Conservation (phyloP, 2,888 invertebrate species). For the Iphiclides podalirius region DNA sequence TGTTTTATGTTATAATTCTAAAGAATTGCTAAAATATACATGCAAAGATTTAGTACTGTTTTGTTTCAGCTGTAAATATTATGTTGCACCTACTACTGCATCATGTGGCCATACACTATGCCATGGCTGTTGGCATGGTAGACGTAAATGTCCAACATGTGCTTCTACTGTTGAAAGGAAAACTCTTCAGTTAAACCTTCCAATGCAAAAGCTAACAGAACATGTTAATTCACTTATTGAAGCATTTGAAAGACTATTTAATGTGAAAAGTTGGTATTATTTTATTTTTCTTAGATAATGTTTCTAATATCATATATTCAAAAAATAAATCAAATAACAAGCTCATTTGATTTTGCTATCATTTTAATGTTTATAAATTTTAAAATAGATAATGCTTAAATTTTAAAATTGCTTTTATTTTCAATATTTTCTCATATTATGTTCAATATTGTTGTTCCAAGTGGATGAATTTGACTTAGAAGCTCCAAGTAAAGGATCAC, state of each 20-base stretch:
- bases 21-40: too few relatives aligned
- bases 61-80: slow-evolving; percentile 61
- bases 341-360: too few relatives aligned
- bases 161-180: slow-evolving; percentile 42
- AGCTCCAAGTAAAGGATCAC: slow-evolving; percentile 35
- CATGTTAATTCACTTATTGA: slow-evolving; percentile 45
- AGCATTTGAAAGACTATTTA: slow-evolving; percentile 54
- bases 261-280: slow-evolving; percentile 51
- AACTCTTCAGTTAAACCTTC: slow-evolving; percentile 46
- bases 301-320: too few relatives aligned
- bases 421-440: too few relatives aligned
- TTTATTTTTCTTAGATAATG: slow-evolving; percentile 3
- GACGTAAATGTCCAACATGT: slow-evolving; percentile 52
- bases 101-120: slow-evolving; percentile 63
- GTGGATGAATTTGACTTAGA: slow-evolving; percentile 53
- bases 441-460: too few relatives aligned
- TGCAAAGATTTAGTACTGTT: too few relatives aligned
- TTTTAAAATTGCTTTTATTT: too few relatives aligned
- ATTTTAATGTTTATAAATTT: slow-evolving; percentile 30
- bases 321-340: too few relatives aligned
- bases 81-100: slow-evolving; percentile 55
- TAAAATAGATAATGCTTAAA: too few relatives aligned
- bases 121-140: slow-evolving; percentile 56
- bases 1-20: too few relatives aligned
- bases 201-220: slow-evolving; percentile 47